Evolutionary conservation across 2,797 vertebrate species (phyloP).

Genomic region (Petrocephalus sullivani): DNA sequence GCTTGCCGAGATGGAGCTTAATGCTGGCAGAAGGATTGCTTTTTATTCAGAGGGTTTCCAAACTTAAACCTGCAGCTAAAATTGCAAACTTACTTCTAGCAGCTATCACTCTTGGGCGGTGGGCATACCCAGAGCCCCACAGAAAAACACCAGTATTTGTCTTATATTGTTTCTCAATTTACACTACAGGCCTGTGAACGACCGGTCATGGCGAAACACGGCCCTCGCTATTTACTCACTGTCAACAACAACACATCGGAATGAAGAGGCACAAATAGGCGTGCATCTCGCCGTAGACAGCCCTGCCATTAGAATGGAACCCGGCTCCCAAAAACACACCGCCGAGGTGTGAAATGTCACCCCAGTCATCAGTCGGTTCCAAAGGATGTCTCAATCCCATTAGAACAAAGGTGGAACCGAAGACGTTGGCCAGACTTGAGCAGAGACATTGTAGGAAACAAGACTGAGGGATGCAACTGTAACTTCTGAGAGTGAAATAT

Average conservation of each 20-base stretch:
- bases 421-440: not conserved
- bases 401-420: not conserved
- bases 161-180: not conserved
- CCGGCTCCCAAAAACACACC: not conserved
- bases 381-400: not conserved
- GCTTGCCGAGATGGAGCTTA: constrained; percentile 48
- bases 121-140: not conserved
- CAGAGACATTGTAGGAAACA: not conserved
- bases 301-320: not conserved
- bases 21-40: not conserved
- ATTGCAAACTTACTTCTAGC: not conserved
- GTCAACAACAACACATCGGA: not conserved
- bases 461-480: constrained; percentile 15
- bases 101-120: not conserved
- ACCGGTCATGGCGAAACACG: not conserved
- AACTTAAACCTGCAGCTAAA: not conserved
- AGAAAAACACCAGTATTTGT: not conserved
- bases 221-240: not conserved
- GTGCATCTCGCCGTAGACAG: not conserved
- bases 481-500: not conserved
- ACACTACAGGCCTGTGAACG: not conserved
- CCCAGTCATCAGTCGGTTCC: not conserved
- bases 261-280: not conserved
- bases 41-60: not conserved
- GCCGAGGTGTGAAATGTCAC: not conserved